Conservation (phyloP, 2,113 vertebrate genomes). For the Peucedramus taeniatus region DNA sequence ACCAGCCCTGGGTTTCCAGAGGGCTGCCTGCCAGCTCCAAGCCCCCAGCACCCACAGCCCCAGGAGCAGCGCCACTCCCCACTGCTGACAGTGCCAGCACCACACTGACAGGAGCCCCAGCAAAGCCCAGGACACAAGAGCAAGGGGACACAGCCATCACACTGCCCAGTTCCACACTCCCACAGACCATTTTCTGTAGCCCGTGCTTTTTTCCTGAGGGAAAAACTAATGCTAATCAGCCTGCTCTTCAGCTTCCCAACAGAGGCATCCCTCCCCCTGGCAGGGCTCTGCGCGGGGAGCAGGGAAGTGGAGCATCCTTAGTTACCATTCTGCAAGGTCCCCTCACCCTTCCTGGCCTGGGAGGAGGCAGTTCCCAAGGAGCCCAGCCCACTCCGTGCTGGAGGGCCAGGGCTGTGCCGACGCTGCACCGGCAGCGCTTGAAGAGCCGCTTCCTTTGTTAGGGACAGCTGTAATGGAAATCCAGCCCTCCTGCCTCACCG, state of each 20-base stretch:
- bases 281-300: neutral
- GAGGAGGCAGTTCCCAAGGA: neutral
- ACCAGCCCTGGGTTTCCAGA: neutral
- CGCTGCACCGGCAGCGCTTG: neutral
- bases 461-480: neutral
- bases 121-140: neutral
- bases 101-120: neutral
- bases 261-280: neutral
- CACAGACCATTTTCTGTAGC: neutral
- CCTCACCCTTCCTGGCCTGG: rapidly evolving
- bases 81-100: rapidly evolving
- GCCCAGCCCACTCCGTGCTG: neutral
- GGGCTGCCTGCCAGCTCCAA: neutral
- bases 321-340: neutral
- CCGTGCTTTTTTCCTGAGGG: neutral
- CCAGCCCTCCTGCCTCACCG: neutral
- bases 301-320: neutral
- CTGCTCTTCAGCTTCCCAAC: neutral
- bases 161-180: neutral
- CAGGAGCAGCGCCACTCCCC: rapidly evolving
- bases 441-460: neutral
- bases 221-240: neutral
- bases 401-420: neutral
- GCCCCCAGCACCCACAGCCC: neutral
- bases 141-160: neutral